Conservation (phyloP, 2,888 invertebrate genomes). For the Mesochorus sp. region DNA sequence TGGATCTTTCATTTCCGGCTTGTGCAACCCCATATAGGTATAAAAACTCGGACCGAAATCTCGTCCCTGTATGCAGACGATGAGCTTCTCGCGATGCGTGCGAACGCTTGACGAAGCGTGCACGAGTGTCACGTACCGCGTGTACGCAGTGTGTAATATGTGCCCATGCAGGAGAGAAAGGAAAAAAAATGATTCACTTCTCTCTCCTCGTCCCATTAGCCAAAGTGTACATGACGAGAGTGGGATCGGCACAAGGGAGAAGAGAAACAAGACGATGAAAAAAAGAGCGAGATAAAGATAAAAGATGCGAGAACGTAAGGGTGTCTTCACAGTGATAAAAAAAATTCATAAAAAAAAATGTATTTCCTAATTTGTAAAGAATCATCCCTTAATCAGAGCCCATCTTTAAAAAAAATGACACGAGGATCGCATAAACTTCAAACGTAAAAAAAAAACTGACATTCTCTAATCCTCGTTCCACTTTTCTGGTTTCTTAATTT, state of each 20-base stretch:
- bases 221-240: slow-evolving; percentile 50
- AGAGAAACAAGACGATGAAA: not conserved
- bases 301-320: slow-evolving; percentile 14
- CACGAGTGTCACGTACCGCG: slow-evolving; percentile 56
- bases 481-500: not conserved
- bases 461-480: not conserved
- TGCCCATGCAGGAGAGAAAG: slow-evolving; percentile 35
- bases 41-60: slow-evolving; percentile 43
- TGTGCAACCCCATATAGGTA: not conserved
- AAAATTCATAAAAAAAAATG: not conserved
- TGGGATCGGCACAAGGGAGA: slow-evolving; percentile 27
- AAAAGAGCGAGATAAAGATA: slow-evolving; percentile 26
- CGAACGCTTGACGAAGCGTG: slow-evolving; percentile 50
- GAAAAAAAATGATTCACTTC: slow-evolving; percentile 67
- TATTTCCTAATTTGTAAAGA: not conserved
- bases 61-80: slow-evolving; percentile 45
- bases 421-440: not conserved
- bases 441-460: not conserved
- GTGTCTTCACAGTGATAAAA: slow-evolving; percentile 29
- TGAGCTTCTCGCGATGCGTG: slow-evolving; percentile 44
- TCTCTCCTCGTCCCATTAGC: slow-evolving; percentile 64
- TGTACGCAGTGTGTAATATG: slow-evolving; percentile 21
- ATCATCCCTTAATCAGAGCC: not conserved
- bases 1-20: slow-evolving; percentile 38
- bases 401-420: not conserved